Percentiles rank a stretch among this genome's conserved stretches.
phyloP scores from a whole-genome alignment of 2,888 invertebrate genomes.

The Abrostola tripartita region DNA sequence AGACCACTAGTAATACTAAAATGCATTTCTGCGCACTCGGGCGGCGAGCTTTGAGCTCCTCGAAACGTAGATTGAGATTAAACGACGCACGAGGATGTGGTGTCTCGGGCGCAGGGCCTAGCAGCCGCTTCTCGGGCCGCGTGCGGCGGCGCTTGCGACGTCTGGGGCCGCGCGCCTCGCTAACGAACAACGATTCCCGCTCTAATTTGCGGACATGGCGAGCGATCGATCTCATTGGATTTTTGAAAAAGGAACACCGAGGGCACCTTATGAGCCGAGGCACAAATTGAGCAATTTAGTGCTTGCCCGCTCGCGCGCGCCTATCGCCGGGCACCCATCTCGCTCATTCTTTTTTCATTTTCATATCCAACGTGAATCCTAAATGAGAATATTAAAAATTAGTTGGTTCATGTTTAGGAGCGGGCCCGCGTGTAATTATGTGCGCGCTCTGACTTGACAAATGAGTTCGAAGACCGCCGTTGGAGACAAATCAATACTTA shows the following conservation, averaged over 20 bases:
- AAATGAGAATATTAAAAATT: slow-evolving; percentile 76
- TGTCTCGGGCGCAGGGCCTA: slow-evolving; percentile 44
- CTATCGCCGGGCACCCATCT: slow-evolving; percentile 61
- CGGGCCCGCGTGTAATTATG: slow-evolving; percentile 61
- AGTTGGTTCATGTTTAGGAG: slow-evolving; percentile 66
- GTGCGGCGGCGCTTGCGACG: slow-evolving; percentile 59
- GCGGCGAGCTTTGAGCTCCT: slow-evolving; percentile 79
- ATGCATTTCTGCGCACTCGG: slow-evolving; percentile 77
- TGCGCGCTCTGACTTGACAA: slow-evolving; percentile 57
- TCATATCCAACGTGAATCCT: slow-evolving; percentile 69
- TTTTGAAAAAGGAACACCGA: slow-evolving; percentile 84
- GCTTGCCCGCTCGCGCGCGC: slow-evolving; percentile 72
- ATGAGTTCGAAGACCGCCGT: slow-evolving; percentile 58
- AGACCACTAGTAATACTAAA: slow-evolving; percentile 77
- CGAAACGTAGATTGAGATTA: slow-evolving; percentile 76
- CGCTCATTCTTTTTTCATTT: slow-evolving; percentile 60
- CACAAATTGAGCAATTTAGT: slow-evolving; percentile 88
- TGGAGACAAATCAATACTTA: slow-evolving; percentile 61
- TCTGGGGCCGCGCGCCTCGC: slow-evolving; percentile 57
- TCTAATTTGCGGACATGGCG: slow-evolving; percentile 88
- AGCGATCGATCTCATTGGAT: slow-evolving; percentile 88
- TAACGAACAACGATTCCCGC: slow-evolving; percentile 86
- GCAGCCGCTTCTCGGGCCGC: slow-evolving; percentile 48
- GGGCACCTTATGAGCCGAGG: slow-evolving; percentile 77
- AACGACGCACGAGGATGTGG: slow-evolving; percentile 53